Evolutionary conservation across 2,113 vertebrate genomes (phyloP).

Genomic region (Danionella cerebrum): DNA sequence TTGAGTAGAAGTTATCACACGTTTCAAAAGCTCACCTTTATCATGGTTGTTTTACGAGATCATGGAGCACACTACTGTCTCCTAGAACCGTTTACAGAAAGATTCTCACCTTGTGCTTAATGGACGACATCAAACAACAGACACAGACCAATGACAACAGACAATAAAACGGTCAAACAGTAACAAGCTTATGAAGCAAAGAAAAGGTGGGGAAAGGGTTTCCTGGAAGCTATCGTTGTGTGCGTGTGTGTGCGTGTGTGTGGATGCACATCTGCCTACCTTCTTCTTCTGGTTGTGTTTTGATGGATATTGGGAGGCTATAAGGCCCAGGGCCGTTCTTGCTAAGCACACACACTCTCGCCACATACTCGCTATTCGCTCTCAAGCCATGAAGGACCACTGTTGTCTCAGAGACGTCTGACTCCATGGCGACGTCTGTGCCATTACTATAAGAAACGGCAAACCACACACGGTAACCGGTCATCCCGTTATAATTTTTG

Average conservation of each 20-base stretch:
- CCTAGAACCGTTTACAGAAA: not conserved
- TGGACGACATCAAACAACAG: not conserved
- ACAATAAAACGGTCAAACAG: not conserved
- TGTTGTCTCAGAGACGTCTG: constrained; percentile 70
- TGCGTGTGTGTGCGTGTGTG: constrained; percentile 17
- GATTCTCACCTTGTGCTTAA: not conserved
- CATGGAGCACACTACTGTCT: not conserved
- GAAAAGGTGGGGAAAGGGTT: not conserved
- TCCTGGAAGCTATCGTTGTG: not conserved
- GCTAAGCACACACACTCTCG: constrained; percentile 91
- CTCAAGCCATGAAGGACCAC: constrained; percentile 83
- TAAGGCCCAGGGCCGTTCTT: constrained; percentile 88
- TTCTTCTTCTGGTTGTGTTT: constrained; percentile 92
- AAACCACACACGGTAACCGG: constrained; percentile 82
- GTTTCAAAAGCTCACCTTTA: not conserved
- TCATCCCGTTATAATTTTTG: constrained; percentile 81
- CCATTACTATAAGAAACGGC: constrained; percentile 63
- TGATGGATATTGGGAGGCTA: constrained; percentile 93
- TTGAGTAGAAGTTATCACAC: not conserved
- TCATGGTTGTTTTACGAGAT: not conserved
- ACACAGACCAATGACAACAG: not conserved
- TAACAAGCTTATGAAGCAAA: not conserved
- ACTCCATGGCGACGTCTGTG: constrained; percentile 16
- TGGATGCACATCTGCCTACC: constrained; percentile 74
- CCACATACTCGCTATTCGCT: constrained; percentile 91